phyloP scores from a whole-genome alignment of 2,113 vertebrate genomes.

The Nyctereutes procyonoides region DNA sequence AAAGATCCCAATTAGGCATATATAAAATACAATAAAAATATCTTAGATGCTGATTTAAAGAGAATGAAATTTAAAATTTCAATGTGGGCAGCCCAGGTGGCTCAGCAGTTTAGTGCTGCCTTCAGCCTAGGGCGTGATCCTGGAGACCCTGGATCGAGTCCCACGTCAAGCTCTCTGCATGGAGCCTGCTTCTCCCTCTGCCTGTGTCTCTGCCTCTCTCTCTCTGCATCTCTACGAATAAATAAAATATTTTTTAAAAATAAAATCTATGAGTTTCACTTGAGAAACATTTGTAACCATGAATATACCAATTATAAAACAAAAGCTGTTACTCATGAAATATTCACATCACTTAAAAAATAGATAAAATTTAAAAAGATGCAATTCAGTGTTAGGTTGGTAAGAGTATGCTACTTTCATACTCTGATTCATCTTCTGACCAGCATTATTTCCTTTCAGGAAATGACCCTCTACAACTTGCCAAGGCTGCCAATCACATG shows the following conservation, averaged over 20 bases:
- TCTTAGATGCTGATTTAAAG: constrained; percentile 11
- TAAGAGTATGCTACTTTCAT: neutral
- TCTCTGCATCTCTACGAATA: too few relatives aligned
- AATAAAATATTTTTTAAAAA: too few relatives aligned
- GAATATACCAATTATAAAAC: neutral
- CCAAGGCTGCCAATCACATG: neutral
- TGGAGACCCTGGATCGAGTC: too few relatives aligned
- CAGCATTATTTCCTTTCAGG: neutral
- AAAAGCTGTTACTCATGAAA: neutral
- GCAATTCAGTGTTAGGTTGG: neutral
- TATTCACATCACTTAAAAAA: neutral
- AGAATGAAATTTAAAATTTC: neutral
- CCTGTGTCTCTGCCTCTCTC: too few relatives aligned
- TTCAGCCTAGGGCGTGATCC: too few relatives aligned
- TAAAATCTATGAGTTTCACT: constrained; percentile 11
- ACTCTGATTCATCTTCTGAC: neutral
- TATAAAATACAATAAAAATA: neutral
- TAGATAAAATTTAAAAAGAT: neutral
- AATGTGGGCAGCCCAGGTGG: neutral
- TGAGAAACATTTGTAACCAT: neutral
- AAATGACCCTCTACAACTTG: neutral
- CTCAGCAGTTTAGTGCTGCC: neutral
- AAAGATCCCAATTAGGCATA: neutral
- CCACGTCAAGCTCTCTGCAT: too few relatives aligned
- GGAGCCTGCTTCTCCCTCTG: too few relatives aligned